Evolutionary conservation across 2,888 invertebrate species (phyloP).

Genomic region (Rhorus exstirpatorius): DNA sequence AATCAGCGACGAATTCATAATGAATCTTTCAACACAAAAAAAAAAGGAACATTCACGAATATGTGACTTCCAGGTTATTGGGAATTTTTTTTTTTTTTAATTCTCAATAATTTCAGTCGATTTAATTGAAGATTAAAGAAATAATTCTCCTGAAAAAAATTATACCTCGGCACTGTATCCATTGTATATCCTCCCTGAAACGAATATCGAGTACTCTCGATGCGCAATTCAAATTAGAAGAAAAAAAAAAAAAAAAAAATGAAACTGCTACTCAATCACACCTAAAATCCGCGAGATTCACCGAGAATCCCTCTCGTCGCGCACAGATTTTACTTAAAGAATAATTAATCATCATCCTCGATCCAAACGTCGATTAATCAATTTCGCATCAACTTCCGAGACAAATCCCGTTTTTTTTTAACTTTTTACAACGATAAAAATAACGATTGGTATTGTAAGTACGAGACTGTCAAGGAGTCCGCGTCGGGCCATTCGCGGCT

Average conservation of each 20-base stretch:
- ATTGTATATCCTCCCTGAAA: slow-evolving; percentile 52
- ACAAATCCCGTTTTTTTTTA: not conserved
- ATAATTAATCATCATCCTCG: not conserved
- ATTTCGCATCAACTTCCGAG: too few relatives aligned
- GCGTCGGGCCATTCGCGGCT: slow-evolving; percentile 38
- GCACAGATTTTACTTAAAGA: slow-evolving; percentile 14
- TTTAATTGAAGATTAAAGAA: not conserved
- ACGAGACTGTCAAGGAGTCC: slow-evolving; percentile 1
- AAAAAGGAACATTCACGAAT: too few relatives aligned
- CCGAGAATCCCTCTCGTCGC: not conserved
- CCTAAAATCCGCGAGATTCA: slow-evolving; percentile 20
- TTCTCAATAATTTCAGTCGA: too few relatives aligned
- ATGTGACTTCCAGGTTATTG: too few relatives aligned
- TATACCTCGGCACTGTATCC: slow-evolving; percentile 73
- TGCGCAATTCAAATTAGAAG: not conserved
- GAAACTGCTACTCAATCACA: not conserved
- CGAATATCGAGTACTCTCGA: not conserved
- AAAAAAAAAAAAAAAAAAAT: slow-evolving; percentile 15
- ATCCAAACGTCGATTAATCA: too few relatives aligned
- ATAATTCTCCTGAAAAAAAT: not conserved
- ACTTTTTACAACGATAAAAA: not conserved
- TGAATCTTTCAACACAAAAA: too few relatives aligned
- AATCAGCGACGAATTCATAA: too few relatives aligned
- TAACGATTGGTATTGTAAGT: not conserved
- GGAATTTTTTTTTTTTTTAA: too few relatives aligned